Conservation (phyloP, 2,797 vertebrate species). For the Pempheris klunzingeri region DNA sequence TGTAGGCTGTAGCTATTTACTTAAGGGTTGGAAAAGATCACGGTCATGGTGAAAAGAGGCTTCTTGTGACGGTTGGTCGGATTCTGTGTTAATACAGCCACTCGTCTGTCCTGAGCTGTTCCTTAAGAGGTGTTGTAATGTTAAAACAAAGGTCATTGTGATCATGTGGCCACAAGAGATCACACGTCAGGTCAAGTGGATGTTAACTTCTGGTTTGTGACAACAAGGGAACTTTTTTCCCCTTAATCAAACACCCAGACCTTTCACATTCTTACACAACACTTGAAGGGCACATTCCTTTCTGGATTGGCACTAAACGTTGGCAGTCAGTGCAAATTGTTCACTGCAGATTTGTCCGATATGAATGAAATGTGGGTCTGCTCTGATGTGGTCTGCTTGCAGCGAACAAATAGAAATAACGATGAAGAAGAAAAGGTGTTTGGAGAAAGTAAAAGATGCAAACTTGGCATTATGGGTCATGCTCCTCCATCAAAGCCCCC, state of each 20-base stretch:
- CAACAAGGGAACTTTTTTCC: neutral
- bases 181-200: neutral
- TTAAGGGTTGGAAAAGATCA: neutral
- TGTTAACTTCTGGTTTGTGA: neutral
- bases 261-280: neutral
- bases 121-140: neutral
- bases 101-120: neutral
- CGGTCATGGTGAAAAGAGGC: neutral
- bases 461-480: neutral
- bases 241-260: neutral
- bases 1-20: neutral
- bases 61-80: neutral
- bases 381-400: too few relatives aligned
- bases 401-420: neutral
- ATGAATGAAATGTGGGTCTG: neutral
- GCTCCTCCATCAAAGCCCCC: constrained; percentile 2
- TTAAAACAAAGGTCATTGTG: neutral
- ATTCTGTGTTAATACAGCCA: neutral
- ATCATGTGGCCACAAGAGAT: neutral
- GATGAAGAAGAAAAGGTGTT: neutral
- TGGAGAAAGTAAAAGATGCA: constrained; percentile 6
- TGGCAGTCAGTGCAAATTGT: neutral
- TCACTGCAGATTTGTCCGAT: neutral
- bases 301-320: neutral
- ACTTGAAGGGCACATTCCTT: neutral